phyloP scores from a whole-genome alignment of 1,140 invertebrate genomes.

The Hirudo medicinalis region DNA sequence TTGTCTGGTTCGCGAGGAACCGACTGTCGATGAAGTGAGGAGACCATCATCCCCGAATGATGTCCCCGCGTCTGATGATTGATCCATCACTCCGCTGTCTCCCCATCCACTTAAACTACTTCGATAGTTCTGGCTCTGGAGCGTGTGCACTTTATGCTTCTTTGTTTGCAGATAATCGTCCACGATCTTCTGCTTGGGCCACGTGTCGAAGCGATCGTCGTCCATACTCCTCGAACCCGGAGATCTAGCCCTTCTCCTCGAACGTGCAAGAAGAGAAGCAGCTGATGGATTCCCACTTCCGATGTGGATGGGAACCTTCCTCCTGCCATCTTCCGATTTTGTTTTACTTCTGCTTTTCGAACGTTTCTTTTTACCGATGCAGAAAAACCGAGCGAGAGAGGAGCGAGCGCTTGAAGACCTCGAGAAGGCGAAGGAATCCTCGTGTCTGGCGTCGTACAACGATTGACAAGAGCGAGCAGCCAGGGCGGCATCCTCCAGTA shows the following conservation, averaged over 20 bases:
- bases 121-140: neutral
- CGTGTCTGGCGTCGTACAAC: neutral
- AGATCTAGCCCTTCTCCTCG: neutral
- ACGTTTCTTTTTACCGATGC: neutral
- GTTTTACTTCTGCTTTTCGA: neutral
- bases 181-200: neutral
- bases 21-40: slow-evolving; percentile 1
- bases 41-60: slow-evolving; percentile 5
- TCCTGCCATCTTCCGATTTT: neutral
- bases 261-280: neutral
- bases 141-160: neutral
- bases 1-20: neutral
- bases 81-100: slow-evolving; percentile 6
- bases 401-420: neutral
- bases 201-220: neutral
- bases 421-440: neutral
- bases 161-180: neutral
- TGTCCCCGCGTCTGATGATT: neutral
- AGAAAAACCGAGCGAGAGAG: slow-evolving; percentile 3
- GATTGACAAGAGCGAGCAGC: neutral
- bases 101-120: slow-evolving; percentile 7
- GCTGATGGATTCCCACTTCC: neutral
- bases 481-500: slow-evolving; percentile 3
- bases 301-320: neutral
- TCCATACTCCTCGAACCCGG: slow-evolving; percentile 1